Base-by-base conservation (phyloP, 1,140 invertebrate genomes). In the Leptinotarsa texana region DNA sequence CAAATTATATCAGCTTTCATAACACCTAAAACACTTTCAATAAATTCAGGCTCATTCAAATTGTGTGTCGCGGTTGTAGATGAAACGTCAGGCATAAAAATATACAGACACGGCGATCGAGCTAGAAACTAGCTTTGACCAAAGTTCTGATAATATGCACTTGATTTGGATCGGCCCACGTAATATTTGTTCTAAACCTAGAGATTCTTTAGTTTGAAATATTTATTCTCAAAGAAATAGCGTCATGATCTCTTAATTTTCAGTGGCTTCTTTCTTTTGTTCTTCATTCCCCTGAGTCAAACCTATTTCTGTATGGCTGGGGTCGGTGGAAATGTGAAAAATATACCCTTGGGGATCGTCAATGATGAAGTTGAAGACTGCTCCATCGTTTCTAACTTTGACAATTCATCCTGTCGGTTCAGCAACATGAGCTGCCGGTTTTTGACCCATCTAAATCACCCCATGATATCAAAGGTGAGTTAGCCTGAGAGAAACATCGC, bases 261-360 rank as follows among this genome's bases (percentile, higher is more conserved):
- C 85, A 95, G 94, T 4, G 91, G 93, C 8, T 85, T 95, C 11
- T 80, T 93, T 67, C 97, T 97, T 83, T 91, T 95, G 65, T 87
- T 96, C 48, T 77, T 95, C 42, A 91, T 97, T 78, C 96, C 96
- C 2, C 86, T 95, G 3, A 83, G 96, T 8, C 91, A 96, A 88
- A 87, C 93, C n/a, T 86, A 90, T 6, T 85, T 93, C 1, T 97
- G 96, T 83, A 94, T 95, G 84, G 77, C 92, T 33, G 90, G 94
- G 15, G 91, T 97, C 66, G 95, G 95, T 11, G 88, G 89, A 22
- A 92, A 95, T 77, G 94, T 95, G 0, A 89, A 88, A 72, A 88
- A 90, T 51, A 86, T 97, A 0, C 86, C 87, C 11, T 78, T 97
- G 15, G 95, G 90, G 0, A 85, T 98, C 0, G 91, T 96, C 3